Evolutionary conservation across 2,888 invertebrate genomes (phyloP).

Genomic region (Linhomoeus sp.): DNA sequence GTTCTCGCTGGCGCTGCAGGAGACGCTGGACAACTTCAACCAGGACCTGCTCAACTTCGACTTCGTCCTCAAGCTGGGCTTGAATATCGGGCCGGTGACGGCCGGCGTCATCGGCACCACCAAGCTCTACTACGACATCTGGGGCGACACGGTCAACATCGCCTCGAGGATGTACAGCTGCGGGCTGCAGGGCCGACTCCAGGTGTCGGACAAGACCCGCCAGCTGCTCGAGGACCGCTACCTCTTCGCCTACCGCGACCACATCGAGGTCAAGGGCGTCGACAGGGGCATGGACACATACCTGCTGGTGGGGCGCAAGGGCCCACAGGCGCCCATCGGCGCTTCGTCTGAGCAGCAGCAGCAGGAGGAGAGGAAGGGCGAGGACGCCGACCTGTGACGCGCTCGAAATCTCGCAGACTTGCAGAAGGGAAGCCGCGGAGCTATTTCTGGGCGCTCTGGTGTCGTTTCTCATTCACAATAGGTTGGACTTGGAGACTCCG

Average conservation of each 20-base stretch:
- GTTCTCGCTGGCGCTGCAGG: constrained; percentile 74
- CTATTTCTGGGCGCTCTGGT: too few relatives aligned
- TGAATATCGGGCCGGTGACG: constrained; percentile 82
- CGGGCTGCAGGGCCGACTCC: constrained; percentile 59
- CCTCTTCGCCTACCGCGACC: constrained; percentile 72
- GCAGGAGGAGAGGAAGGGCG: too few relatives aligned
- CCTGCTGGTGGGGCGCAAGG: constrained; percentile 18
- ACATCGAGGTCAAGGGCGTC: constrained; percentile 80
- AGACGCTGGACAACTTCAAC: constrained; percentile 65
- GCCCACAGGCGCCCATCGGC: too few relatives aligned
- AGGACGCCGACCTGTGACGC: too few relatives aligned
- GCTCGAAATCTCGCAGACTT: too few relatives aligned
- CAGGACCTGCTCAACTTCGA: constrained; percentile 72
- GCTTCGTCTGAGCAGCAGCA: too few relatives aligned
- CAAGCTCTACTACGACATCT: constrained; percentile 87
- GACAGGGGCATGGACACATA: constrained; percentile 28
- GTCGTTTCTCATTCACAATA: too few relatives aligned
- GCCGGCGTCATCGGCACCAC: constrained; percentile 87
- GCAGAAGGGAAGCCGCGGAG: too few relatives aligned
- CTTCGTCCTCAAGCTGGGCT: constrained; percentile 45
- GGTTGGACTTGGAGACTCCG: too few relatives aligned
- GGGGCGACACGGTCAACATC: constrained; percentile 96
- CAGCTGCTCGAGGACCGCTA: constrained; percentile 45
- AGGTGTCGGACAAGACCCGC: constrained; percentile 24
- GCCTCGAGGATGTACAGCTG: constrained; percentile 93